A percentile compares a stretch with the other conserved stretches of the same genome.
Evolutionary conservation across 2,888 invertebrate species (phyloP).

Genomic region (Yponomeuta malinellus): DNA sequence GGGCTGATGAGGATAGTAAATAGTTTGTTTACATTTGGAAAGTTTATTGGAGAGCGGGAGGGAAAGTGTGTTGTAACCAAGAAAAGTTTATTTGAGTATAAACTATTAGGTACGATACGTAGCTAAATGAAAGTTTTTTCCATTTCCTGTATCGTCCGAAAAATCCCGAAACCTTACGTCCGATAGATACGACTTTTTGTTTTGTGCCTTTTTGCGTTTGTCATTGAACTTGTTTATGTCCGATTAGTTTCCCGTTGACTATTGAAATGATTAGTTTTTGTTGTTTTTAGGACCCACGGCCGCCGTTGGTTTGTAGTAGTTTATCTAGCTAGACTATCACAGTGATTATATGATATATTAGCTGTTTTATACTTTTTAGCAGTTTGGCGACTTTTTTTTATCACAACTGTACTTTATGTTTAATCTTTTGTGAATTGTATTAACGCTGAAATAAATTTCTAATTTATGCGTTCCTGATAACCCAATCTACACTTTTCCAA

Average conservation of each 20-base stretch:
- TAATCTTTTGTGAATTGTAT: too few relatives aligned
- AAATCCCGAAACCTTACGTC: background rate
- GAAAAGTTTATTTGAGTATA: background rate
- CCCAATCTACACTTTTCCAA: background rate
- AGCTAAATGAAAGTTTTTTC: background rate
- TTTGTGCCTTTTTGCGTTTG: background rate
- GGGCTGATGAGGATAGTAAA: too few relatives aligned
- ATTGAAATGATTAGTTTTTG: background rate
- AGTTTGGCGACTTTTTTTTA: too few relatives aligned
- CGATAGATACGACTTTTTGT: background rate
- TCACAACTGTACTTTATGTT: too few relatives aligned
- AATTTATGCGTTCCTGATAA: background rate
- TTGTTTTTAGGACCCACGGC: too few relatives aligned
- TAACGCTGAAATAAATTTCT: background rate
- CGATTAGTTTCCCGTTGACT: background rate
- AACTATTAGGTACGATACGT: background rate
- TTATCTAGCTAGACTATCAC: too few relatives aligned
- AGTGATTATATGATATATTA: too few relatives aligned
- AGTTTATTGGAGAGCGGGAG: too few relatives aligned
- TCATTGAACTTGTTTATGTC: background rate
- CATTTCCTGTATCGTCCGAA: slow-evolving; percentile 1
- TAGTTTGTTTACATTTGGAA: too few relatives aligned
- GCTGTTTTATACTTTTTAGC: too few relatives aligned
- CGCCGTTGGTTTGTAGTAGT: too few relatives aligned
- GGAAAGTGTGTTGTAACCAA: too few relatives aligned